Evolutionary conservation across 2,888 invertebrate species (phyloP).

Genomic region (Conops quadrifasciatus): DNA sequence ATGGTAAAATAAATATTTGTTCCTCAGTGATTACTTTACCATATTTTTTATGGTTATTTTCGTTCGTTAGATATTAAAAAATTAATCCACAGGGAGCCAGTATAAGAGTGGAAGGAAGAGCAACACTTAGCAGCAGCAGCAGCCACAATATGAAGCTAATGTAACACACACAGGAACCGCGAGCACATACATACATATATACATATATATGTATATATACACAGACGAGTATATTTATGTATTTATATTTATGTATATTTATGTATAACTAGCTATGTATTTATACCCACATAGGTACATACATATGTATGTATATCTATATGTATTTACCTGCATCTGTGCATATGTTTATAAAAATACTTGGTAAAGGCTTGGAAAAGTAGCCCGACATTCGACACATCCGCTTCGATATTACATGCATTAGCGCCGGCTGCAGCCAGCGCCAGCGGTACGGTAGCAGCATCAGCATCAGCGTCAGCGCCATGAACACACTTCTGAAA

Average conservation of each 20-base stretch:
- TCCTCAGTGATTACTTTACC: no score
- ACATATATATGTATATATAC: neutral
- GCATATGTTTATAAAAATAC: neutral
- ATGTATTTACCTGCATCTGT: neutral
- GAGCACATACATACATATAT: neutral
- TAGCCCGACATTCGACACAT: conserved; percentile 6
- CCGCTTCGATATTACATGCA: conserved; percentile 20
- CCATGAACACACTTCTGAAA: conserved; percentile 26
- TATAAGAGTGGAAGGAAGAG: neutral
- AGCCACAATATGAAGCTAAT: neutral
- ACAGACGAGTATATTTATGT: neutral
- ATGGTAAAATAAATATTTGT: no score
- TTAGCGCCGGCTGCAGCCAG: neutral
- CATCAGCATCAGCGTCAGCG: neutral
- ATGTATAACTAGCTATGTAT: neutral
- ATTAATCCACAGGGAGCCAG: neutral
- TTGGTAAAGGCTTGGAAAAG: neutral
- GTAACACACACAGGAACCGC: neutral
- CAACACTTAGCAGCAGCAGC: neutral
- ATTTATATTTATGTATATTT: neutral
- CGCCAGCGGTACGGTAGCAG: neutral
- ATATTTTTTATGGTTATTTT: no score
- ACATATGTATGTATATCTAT: no score
- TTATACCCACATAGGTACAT: neutral
- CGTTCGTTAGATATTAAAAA: no score